Conservation (phyloP, 2,797 vertebrate genomes). For the Mycteria americana region DNA sequence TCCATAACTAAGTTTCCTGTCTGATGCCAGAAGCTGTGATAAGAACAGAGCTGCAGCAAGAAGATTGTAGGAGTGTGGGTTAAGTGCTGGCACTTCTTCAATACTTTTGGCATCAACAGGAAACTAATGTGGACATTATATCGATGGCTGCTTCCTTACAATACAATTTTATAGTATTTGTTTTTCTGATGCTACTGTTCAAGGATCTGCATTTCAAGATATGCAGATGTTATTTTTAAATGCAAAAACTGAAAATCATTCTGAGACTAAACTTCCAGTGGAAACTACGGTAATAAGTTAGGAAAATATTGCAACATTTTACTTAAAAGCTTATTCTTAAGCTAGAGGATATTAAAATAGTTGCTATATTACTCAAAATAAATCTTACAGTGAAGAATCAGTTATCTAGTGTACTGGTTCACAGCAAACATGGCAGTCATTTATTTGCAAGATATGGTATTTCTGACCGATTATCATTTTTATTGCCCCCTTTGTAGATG, state of each 20-base stretch:
- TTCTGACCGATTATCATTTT: not conserved
- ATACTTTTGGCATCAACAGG: slow-evolving; percentile 79
- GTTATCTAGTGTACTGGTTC: not conserved
- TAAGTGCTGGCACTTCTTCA: slow-evolving; percentile 73
- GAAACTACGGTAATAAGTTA: not conserved
- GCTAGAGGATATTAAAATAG: not conserved
- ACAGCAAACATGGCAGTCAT: not conserved
- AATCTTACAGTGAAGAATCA: not conserved
- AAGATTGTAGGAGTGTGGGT: slow-evolving; percentile 71
- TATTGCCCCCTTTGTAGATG: not conserved
- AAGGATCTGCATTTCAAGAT: slow-evolving; percentile 69
- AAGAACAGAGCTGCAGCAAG: slow-evolving; percentile 73
- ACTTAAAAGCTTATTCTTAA: not conserved
- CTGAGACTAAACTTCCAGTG: not conserved
- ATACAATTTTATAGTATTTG: slow-evolving; percentile 73
- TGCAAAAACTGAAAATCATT: not conserved
- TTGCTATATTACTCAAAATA: not conserved
- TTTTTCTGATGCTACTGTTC: slow-evolving; percentile 76
- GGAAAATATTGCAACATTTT: not conserved
- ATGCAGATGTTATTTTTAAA: slow-evolving; percentile 56
- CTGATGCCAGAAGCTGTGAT: slow-evolving; percentile 72
- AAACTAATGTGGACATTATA: slow-evolving; percentile 78
- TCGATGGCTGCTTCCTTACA: slow-evolving; percentile 76
- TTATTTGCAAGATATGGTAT: not conserved
- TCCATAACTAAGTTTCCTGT: slow-evolving; percentile 75